These are phyloP conservation scores for Laterallus jamaicensis DNA, from an alignment of 2,113 vertebrate genomes.

Conservation along the genomic window DNA sequence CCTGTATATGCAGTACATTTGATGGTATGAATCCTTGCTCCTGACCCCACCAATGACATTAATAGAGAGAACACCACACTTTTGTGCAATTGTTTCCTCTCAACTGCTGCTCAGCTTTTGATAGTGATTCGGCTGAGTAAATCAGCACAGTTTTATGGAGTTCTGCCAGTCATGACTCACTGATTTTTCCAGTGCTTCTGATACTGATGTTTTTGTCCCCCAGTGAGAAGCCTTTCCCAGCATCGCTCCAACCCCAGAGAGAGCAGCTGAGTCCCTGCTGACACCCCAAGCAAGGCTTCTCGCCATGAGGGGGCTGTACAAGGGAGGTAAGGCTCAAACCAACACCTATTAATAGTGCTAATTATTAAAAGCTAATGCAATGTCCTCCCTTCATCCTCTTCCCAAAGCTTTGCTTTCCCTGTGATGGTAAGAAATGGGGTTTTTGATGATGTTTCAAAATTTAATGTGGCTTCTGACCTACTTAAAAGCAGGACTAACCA, in stretches of 20 bases:
- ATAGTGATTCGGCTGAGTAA: neutral
- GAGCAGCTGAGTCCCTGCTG: neutral
- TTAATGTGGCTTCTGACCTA: neutral
- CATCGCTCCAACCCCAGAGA: neutral
- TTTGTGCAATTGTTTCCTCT: neutral
- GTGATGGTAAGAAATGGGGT: neutral
- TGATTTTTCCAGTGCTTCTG: neutral
- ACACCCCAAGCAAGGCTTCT: neutral
- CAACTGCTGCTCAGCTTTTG: neutral
- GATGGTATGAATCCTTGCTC: neutral
- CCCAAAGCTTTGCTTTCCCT: neutral
- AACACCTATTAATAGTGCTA: neutral
- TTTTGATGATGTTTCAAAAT: neutral
- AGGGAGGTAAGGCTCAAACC: neutral
- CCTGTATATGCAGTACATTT: neutral
- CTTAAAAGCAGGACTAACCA: neutral
- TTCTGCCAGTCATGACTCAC: constrained; percentile 9
- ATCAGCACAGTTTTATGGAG: neutral
- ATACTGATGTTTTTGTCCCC: neutral
- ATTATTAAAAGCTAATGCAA: neutral
- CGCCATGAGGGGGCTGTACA: fast-evolving
- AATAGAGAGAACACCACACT: neutral
- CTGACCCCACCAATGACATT: neutral
- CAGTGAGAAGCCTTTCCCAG: neutral
- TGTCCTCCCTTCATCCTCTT: neutral